A percentile compares a stretch with the other conserved stretches of the same genome.
Conservation (phyloP, 2,888 invertebrate genomes). For the Habrosyne pyritoides region DNA sequence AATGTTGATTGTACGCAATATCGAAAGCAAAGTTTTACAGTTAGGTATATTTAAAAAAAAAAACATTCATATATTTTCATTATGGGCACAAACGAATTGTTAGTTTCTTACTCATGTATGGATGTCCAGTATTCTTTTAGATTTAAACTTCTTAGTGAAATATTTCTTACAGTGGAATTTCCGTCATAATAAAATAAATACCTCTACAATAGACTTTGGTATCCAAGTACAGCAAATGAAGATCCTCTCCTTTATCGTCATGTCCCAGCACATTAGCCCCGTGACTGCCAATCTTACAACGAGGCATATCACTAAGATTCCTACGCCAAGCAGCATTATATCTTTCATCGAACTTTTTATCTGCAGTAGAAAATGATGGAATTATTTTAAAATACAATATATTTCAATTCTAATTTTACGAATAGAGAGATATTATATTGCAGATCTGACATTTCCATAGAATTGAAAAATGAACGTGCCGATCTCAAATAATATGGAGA, state of each 20-base stretch:
- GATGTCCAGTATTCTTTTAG: too few relatives aligned
- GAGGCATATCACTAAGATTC: conserved; percentile 60
- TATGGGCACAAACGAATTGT: too few relatives aligned
- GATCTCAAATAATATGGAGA: neutral
- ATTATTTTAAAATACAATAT: neutral
- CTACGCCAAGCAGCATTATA: conserved; percentile 64
- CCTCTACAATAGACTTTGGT: conserved; percentile 89
- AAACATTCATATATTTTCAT: too few relatives aligned
- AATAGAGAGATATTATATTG: neutral
- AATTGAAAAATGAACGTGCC: neutral
- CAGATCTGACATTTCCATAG: neutral
- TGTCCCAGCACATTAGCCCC: conserved; percentile 64
- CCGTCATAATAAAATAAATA: too few relatives aligned
- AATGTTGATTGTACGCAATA: too few relatives aligned
- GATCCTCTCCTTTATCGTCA: conserved; percentile 82
- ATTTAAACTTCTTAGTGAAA: too few relatives aligned
- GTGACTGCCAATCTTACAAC: conserved; percentile 54
- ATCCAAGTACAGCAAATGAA: conserved; percentile 87
- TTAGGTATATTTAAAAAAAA: too few relatives aligned
- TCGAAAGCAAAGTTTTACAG: too few relatives aligned
- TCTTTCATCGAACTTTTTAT: conserved; percentile 47
- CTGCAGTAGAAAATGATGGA: conserved; percentile 41
- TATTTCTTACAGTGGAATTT: too few relatives aligned
- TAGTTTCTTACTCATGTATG: too few relatives aligned
- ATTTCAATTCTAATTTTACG: too few relatives aligned